phyloP scores from a whole-genome alignment of 1,140 invertebrate genomes.

The Rhynchophorus ferrugineus region DNA sequence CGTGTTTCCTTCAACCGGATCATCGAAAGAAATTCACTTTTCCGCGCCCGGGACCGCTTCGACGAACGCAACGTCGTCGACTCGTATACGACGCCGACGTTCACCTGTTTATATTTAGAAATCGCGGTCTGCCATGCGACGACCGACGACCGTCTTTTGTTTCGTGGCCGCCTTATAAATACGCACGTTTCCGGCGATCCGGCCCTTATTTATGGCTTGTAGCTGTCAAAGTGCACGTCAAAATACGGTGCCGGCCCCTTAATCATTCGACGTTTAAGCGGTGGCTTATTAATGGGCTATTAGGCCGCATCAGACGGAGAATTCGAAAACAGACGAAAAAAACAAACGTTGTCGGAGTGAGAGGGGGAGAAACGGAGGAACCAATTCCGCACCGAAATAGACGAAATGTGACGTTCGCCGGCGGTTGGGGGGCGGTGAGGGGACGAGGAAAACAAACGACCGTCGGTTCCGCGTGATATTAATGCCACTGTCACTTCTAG shows the following conservation, averaged over 20 bases:
- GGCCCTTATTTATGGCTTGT: constrained; percentile 26
- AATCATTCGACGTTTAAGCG: constrained; percentile 4
- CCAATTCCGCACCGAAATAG: not conserved
- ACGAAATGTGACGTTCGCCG: not conserved
- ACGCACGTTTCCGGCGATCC: constrained; percentile 27
- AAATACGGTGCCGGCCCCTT: constrained; percentile 9
- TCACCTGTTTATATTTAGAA: constrained; percentile 34
- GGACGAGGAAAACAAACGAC: not conserved
- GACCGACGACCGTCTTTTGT: not conserved
- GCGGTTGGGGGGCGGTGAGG: not conserved
- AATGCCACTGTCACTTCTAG: not conserved
- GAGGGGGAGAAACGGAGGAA: too few relatives aligned
- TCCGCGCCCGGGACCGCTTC: too few relatives aligned
- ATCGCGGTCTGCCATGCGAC: constrained; percentile 20
- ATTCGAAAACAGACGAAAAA: not conserved
- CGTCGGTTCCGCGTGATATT: not conserved
- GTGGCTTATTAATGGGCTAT: not conserved
- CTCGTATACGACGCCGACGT: too few relatives aligned
- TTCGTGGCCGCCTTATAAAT: constrained; percentile 10
- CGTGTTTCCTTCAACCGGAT: too few relatives aligned
- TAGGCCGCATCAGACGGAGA: too few relatives aligned
- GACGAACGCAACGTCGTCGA: too few relatives aligned
- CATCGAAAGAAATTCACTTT: too few relatives aligned
- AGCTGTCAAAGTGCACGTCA: constrained; percentile 28
- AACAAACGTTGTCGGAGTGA: too few relatives aligned